Evolutionary conservation across 2,888 invertebrate genomes (phyloP), one percentile per base, ranked within the genome.

Genomic region (Xestobium rufovillosum): DNA sequence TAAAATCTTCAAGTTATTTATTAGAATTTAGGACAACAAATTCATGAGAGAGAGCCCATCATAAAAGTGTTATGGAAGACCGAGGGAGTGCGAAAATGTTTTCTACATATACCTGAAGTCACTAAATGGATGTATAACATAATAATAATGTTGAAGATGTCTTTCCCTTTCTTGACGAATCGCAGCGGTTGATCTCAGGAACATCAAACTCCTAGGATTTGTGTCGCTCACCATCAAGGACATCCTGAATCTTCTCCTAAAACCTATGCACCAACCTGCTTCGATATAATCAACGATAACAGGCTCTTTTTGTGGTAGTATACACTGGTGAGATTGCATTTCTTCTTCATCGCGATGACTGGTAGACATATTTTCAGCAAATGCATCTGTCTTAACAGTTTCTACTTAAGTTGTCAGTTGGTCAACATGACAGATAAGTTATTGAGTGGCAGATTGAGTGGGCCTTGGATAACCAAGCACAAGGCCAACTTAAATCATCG

Each of bases 61-160:
- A n/a, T n/a, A n/a, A n/a, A n/a, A n/a, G n/a, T n/a, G n/a, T n/a
- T n/a, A n/a, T n/a, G n/a, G n/a, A n/a, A n/a, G n/a, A n/a, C n/a
- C n/a, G n/a, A n/a, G n/a, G n/a, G n/a, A n/a, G n/a, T n/a, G n/a
- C n/a, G n/a, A n/a, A n/a, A n/a, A n/a, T n/a, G n/a, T n/a, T n/a
- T n/a, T n/a, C n/a, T n/a, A n/a, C n/a, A n/a, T n/a, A n/a, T 26
- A 35, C 39, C 39, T 26, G n/a, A 43, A 36, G 25, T 36, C 41
- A 26, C 52, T 52, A 17, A 49, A 52, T 1, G 52, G 52, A 31
- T 52, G 52, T 2, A 51, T 44, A 15, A 47, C 49, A 13, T 39
- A 36, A 26, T 39, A 41, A 26, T 42, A 44, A 23, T 46, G 34
- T 13, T 40, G 14, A 13, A 52, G 31, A 30, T 51, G 49, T 36